Conservation (phyloP, 2,888 invertebrate genomes). For the Amphimallon solstitiale region DNA sequence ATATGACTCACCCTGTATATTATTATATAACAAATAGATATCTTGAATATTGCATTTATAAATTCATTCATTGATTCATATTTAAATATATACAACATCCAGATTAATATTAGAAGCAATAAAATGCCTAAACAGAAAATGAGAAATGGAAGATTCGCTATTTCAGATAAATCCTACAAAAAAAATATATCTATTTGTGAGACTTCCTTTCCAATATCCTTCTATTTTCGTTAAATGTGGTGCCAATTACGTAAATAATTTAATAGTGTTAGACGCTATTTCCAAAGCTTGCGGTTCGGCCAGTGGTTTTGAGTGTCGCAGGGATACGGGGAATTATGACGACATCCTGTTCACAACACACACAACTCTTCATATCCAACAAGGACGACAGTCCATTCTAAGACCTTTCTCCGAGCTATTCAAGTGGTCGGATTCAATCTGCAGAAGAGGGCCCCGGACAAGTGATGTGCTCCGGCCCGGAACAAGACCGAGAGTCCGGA, state of each 20-base stretch:
- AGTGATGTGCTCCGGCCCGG: slow-evolving; percentile 52
- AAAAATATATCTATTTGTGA: too few relatives aligned
- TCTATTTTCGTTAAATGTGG: neutral
- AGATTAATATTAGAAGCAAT: too few relatives aligned
- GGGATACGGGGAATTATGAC: slow-evolving; percentile 16
- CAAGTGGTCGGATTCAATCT: slow-evolving; percentile 53
- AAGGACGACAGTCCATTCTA: slow-evolving; percentile 43
- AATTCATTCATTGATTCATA: too few relatives aligned
- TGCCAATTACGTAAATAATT: slow-evolving; percentile 7
- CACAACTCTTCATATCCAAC: slow-evolving; percentile 26
- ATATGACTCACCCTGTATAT: too few relatives aligned
- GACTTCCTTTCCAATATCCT: too few relatives aligned
- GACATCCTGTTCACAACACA: slow-evolving; percentile 19
- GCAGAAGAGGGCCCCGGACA: slow-evolving; percentile 50
- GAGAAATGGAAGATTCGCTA: too few relatives aligned
- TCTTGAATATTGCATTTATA: too few relatives aligned
- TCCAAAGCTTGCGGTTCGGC: neutral
- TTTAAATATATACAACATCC: too few relatives aligned
- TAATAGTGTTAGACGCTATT: neutral
- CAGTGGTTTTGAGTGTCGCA: slow-evolving; percentile 7
- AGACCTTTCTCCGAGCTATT: slow-evolving; percentile 47
- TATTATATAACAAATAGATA: too few relatives aligned
- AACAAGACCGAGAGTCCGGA: slow-evolving; percentile 45
- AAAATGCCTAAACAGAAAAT: too few relatives aligned
- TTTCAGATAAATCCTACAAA: too few relatives aligned